Conservation (phyloP, 2,888 invertebrate genomes). For the Tinea pellionella region DNA sequence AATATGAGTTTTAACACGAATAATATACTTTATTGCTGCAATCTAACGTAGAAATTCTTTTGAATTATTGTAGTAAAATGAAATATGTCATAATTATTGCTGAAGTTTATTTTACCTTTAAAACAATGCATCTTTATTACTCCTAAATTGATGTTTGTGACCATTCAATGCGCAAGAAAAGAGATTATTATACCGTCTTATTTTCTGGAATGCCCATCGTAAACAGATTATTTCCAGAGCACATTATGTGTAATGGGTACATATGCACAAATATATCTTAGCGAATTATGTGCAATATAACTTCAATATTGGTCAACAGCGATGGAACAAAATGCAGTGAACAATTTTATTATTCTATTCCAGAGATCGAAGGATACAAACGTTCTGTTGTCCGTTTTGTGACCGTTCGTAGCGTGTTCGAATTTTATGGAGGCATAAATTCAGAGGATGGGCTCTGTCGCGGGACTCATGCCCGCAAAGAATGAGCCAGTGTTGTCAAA, state of each 20-base stretch:
- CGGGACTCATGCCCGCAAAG: not conserved
- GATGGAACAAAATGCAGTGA: not conserved
- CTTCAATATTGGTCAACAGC: not conserved
- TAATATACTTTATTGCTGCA: not conserved
- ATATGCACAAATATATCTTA: not conserved
- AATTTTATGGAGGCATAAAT: conserved; percentile 60
- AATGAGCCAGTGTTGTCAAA: conserved; percentile 2
- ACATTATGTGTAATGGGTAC: no score
- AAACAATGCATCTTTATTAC: not conserved
- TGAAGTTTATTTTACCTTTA: not conserved
- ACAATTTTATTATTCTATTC: conserved; percentile 21
- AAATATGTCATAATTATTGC: not conserved
- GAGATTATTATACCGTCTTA: not conserved
- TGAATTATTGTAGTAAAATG: not conserved
- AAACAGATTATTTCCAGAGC: no score
- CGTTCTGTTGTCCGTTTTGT: conserved; percentile 33
- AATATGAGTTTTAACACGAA: not conserved
- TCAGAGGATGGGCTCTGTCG: conserved; percentile 30
- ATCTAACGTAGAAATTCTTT: not conserved
- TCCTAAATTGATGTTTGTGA: not conserved
- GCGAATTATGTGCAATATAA: not conserved
- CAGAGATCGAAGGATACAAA: conserved; percentile 48
- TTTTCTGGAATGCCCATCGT: not conserved
- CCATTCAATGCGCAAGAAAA: not conserved
- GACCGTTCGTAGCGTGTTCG: conserved; percentile 47